A percentile compares a stretch with the other conserved stretches of the same genome.
Conservation (phyloP, 2,888 invertebrate species). For the Chironomus riparius region DNA sequence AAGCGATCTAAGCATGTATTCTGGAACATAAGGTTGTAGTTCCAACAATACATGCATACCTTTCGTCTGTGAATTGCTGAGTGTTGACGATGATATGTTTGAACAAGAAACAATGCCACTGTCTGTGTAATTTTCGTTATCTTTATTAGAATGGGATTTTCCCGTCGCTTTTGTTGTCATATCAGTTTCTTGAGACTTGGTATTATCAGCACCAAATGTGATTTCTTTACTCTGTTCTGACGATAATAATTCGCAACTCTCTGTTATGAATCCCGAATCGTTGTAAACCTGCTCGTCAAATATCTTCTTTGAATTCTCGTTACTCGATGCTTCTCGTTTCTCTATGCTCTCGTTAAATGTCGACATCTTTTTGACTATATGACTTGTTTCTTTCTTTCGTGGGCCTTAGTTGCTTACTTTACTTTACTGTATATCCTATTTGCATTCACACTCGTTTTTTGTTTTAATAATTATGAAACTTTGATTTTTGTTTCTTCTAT, state of each 20-base stretch:
- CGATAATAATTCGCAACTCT: slow-evolving; percentile 3
- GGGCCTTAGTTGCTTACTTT: not conserved
- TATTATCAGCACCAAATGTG: not conserved
- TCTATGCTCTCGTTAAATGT: not conserved
- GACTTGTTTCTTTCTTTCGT: not conserved
- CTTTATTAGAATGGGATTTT: not conserved
- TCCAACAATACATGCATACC: not conserved
- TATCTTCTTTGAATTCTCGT: not conserved
- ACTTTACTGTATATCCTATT: not conserved
- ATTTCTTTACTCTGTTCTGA: not conserved
- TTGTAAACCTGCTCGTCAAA: not conserved
- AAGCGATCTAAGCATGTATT: not conserved
- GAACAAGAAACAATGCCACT: slow-evolving; percentile 12
- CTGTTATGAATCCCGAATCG: slow-evolving; percentile 15
- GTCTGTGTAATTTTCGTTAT: slow-evolving; percentile 5
- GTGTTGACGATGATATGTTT: not conserved
- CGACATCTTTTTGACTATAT: not conserved
- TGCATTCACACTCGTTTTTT: not conserved
- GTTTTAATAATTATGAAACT: not conserved
- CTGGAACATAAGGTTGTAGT: not conserved
- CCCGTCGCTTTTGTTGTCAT: not conserved
- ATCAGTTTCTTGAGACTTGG: not conserved
- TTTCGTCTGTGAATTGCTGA: too few species aligned
- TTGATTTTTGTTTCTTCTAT: not conserved
- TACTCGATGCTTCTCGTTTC: not conserved